Conservation (phyloP, 2,888 invertebrate species). For the Digitonthophagus gazella region DNA sequence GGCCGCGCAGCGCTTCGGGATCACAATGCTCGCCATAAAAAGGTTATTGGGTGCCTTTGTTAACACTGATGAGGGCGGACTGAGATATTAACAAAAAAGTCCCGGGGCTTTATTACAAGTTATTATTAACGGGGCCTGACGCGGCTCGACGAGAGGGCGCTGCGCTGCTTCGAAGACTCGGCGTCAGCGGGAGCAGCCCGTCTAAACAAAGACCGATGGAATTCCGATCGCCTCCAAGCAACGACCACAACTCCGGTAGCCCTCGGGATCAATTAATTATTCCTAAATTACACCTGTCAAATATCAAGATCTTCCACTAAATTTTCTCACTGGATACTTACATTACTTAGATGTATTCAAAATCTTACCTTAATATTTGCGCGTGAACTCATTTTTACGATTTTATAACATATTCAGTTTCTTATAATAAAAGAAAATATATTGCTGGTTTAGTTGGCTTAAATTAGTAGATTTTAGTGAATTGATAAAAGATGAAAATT, state of each 20-base stretch:
- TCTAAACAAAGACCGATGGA: conserved; percentile 32
- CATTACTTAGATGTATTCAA: no score
- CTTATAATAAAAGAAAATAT: no score
- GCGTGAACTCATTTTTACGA: no score
- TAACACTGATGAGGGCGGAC: conserved; percentile 45
- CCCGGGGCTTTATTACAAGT: conserved; percentile 39
- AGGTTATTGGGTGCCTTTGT: conserved; percentile 45
- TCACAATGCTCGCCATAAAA: conserved; percentile 43
- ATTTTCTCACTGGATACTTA: conserved; percentile 16
- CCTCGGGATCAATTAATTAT: conserved; percentile 27
- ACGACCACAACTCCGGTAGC: conserved; percentile 30
- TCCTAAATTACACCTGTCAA: conserved; percentile 29
- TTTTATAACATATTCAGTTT: no score
- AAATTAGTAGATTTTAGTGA: no score
- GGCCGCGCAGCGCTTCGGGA: conserved; percentile 36
- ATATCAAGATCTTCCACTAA: conserved; percentile 22
- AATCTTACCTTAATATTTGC: no score
- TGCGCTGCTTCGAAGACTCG: neutral
- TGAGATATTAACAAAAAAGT: conserved; percentile 42
- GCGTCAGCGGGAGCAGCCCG: conserved; percentile 34
- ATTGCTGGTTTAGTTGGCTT: no score
- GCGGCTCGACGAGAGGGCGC: conserved; percentile 1
- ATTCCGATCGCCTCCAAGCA: neutral
- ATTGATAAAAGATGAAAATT: conserved; percentile 17
- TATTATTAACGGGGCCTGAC: conserved; percentile 40